These are phyloP conservation scores for Mamestra configurata DNA, from an alignment of 1,140 invertebrate genomes.

Conservation along the genomic window DNA sequence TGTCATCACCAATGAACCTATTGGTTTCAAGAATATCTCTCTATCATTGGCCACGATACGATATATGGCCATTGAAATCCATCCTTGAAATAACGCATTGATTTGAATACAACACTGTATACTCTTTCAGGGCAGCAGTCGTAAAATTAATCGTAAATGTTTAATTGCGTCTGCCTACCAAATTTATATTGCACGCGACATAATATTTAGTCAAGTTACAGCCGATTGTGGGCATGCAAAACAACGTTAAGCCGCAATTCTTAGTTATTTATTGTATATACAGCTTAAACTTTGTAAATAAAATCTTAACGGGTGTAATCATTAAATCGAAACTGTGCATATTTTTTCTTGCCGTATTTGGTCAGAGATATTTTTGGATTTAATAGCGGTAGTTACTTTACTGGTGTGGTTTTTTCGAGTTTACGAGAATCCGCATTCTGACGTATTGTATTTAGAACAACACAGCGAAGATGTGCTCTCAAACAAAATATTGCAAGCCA, in stretches of 20 bases:
- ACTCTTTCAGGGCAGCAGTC: conserved; percentile 28
- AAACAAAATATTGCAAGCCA: background rate
- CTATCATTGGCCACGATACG: background rate
- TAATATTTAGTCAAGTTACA: conserved; percentile 68
- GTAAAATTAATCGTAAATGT: conserved; percentile 61
- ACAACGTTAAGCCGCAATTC: conserved; percentile 56
- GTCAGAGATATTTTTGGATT: conserved; percentile 43
- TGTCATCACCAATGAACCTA: too few species aligned
- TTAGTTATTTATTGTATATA: conserved; percentile 50
- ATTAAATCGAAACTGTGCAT: conserved; percentile 31
- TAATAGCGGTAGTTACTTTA: conserved; percentile 23
- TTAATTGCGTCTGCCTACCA: conserved; percentile 54
- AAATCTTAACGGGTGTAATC: conserved; percentile 46
- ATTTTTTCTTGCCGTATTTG: conserved; percentile 38
- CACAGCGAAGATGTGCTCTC: background rate
- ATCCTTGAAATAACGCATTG: conserved; percentile 22
- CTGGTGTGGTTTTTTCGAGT: conserved; percentile 15
- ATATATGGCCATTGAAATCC: background rate
- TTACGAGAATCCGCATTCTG: background rate
- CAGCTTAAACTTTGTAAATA: conserved; percentile 37
- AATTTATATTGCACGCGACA: conserved; percentile 66
- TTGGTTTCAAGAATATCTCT: background rate
- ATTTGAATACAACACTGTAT: conserved; percentile 41
- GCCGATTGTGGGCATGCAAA: conserved; percentile 64
- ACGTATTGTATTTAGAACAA: background rate